Conservation (phyloP, 2,797 vertebrate genomes). For the Gobio occitaniae region DNA sequence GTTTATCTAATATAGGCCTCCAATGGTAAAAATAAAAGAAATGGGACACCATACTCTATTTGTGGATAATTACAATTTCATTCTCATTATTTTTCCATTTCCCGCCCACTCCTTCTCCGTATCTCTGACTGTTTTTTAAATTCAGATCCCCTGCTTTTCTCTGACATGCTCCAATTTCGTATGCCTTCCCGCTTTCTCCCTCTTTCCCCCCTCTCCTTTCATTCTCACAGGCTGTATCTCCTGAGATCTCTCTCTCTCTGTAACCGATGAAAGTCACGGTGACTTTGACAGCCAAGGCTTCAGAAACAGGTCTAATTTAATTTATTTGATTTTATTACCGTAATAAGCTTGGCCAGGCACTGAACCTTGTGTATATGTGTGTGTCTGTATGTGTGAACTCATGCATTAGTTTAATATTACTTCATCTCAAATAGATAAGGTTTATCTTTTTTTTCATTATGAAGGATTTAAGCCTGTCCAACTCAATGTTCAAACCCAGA, state of each 20-base stretch:
- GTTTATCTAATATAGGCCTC: neutral
- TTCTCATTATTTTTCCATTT: conserved; percentile 27
- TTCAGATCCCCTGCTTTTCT: conserved; percentile 36
- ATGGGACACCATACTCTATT: neutral
- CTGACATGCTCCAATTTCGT: conserved; percentile 38
- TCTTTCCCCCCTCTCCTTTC: conserved; percentile 15
- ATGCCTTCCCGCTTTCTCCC: conserved; percentile 38
- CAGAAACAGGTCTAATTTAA: conserved; percentile 57
- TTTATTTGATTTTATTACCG: conserved; percentile 61
- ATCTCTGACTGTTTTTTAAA: conserved; percentile 14
- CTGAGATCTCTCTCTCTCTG: conserved; percentile 33
- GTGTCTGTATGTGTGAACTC: neutral
- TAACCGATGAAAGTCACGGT: conserved; percentile 54
- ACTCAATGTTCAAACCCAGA: conserved; percentile 1
- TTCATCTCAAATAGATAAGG: conserved; percentile 12
- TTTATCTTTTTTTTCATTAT: conserved; percentile 11
- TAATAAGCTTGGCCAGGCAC: conserved; percentile 56
- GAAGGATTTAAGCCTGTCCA: conserved; percentile 17
- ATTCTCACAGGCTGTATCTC: conserved; percentile 17
- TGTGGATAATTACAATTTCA: neutral
- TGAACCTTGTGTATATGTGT: conserved; percentile 22
- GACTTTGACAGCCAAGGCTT: conserved; percentile 53
- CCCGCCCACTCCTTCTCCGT: neutral
- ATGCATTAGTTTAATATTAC: conserved; percentile 4
- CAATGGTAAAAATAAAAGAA: neutral